Evolutionary conservation across 92 coral and sea anemone species (phyloP).

Genomic region (Epizoanthus stellaris): DNA sequence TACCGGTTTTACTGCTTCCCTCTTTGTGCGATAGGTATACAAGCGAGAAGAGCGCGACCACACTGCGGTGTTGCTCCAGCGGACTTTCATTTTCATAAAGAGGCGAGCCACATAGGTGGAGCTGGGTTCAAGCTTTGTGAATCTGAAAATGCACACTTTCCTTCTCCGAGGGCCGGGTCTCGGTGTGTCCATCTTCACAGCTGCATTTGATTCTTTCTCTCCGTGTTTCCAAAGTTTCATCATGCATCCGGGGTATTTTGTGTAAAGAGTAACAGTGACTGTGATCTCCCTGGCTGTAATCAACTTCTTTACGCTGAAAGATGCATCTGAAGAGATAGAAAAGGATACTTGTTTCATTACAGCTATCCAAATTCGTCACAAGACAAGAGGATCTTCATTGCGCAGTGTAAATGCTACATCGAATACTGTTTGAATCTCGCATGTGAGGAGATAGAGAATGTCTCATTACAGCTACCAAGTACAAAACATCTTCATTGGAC

Average conservation of each 20-base stretch:
- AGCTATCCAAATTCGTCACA: no score
- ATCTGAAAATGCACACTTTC: conserved; percentile 4
- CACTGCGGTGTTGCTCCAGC: not conserved
- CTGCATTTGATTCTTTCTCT: not conserved
- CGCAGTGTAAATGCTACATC: no score
- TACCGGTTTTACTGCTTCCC: not conserved
- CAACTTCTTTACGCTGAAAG: not conserved
- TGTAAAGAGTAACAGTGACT: not conserved
- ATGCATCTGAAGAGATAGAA: not conserved
- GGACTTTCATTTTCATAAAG: conserved; percentile 9
- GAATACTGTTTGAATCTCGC: no score
- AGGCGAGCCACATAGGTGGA: not conserved
- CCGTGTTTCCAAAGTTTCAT: not conserved
- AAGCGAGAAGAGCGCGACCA: not conserved
- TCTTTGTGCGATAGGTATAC: not conserved
- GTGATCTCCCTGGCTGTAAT: not conserved
- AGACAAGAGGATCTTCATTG: no score
- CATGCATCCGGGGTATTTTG: not conserved
- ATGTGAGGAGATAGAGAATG: no score
- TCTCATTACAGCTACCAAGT: no score
- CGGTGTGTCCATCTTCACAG: not conserved
- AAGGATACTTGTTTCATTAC: not conserved
- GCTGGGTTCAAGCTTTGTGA: not conserved
- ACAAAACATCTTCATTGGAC: no score
- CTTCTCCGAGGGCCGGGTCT: not conserved